A percentile compares a stretch with the other conserved stretches of the same genome.
Conservation (phyloP, 2,113 vertebrate species). For the Tinamus guttatus region DNA sequence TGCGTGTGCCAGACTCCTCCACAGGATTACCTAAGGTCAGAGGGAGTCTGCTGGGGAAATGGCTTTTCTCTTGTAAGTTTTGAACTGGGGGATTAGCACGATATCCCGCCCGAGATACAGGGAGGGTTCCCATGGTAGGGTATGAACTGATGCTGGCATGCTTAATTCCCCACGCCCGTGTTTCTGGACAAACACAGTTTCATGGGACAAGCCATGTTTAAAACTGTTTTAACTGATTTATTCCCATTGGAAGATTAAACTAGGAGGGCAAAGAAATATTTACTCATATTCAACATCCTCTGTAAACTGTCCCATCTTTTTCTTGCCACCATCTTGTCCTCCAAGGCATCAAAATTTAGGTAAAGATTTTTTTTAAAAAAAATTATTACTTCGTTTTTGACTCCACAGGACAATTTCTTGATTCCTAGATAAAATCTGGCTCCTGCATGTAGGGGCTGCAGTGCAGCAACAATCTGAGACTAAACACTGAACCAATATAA, state of each 20-base stretch:
- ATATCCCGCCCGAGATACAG: accelerated
- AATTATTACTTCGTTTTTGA: neutral
- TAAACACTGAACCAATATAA: neutral
- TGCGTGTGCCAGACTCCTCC: conserved; percentile 37
- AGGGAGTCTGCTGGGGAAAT: neutral
- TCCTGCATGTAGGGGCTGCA: neutral
- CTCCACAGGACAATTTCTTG: neutral
- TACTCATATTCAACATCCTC: neutral
- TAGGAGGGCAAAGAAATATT: neutral
- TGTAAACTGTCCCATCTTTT: neutral
- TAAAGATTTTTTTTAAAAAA: neutral
- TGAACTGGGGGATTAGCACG: accelerated
- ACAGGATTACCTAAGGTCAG: conserved; percentile 35
- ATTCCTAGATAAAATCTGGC: neutral
- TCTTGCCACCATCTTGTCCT: neutral
- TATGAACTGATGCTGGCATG: neutral
- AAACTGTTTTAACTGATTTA: neutral
- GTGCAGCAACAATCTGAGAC: neutral
- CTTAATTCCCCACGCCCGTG: neutral
- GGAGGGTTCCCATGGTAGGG: neutral
- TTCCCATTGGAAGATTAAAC: neutral
- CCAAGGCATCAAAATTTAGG: neutral
- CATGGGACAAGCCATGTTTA: neutral
- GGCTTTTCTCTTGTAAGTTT: neutral
- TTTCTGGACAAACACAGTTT: neutral